Base-by-base conservation (phyloP, 2,888 invertebrate species). In the Physocephala rufipes region DNA sequence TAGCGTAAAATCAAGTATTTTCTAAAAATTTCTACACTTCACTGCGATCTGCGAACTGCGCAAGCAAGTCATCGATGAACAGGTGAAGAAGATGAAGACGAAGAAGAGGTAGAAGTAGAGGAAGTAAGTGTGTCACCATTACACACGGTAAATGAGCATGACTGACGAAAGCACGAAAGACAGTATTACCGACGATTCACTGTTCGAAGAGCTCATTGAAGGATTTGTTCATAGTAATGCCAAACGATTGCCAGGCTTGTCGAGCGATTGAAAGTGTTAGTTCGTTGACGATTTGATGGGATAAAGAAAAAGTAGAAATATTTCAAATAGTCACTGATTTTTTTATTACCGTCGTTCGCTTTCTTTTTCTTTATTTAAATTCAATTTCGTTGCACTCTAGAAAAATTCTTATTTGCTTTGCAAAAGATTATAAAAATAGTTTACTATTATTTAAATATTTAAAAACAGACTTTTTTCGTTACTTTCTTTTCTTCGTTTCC, bases 121-220 rank as follows among this genome's bases (percentile, higher is more conserved):
- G 58, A 28, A 5, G 24, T 58, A 78, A 78, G 78, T 78, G 76
- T 78, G 78, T 78, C 78, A 78, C 77, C 78, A 77, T 78, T 78
- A 78, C 76, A 74, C 68, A 71, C 72, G 67, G 70, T 72, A 68
- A 70, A 75, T 47, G 67, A 59, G 49, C 36, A 55, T n/a, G 26
- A 53, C 53, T 51, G 65, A 62, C 36, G 36, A 71, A 74, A 72
- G 70, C 69, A 73, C 71, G 72, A 74, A 71, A 70, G 73, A 55
- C 66, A 61, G 36, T n/a, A n/a, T n/a, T n/a, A n/a, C n/a, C 47
- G 26, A 61, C 58, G 28, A 67, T 21, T 24, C 21, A 58, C 19
- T 58, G 59, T 15, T 9, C 24, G 59, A 63, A 19, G 12, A 7
- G 9, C 36, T 36, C 36, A 36, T 36, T 36, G 36, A 36, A 36